Base-by-base conservation (phyloP, 2,113 vertebrate species). In the Theropithecus gelada region DNA sequence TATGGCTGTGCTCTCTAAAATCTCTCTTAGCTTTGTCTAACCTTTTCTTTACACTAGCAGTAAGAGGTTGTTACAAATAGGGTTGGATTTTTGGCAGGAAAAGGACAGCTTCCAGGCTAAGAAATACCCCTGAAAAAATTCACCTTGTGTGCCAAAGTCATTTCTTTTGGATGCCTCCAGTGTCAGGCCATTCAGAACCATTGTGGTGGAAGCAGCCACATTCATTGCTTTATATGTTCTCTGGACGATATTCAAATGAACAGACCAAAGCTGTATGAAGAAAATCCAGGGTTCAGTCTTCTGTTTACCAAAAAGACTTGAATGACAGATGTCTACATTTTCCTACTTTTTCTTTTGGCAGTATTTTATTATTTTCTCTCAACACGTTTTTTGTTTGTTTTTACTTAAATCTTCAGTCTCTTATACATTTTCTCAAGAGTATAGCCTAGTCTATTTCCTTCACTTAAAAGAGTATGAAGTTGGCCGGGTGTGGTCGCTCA, bases 381-480 rank as follows among this genome's bases (percentile, higher is more conserved):
- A 88, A 43, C 27, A 93, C 12, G 52, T 79, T 83, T 38, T 14
- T 55, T 64, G 61, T 30, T 64, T 64, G 61, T 87, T 75, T 5
- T 17, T 1, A 61, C 43, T 81, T 94, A 79, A 50, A 40, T 73
- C 22, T 88, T 90, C 90, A 95, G 72, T 81, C 8, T 40, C 75
- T 93, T 7, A 61, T 52, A 20, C 16, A 7, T 76, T 95, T 93
- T 83, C 76, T 81, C 9, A 80, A 95, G 27, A 50, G 87, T 43
- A 78, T 30, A 97, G 45, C 43, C 50, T 52, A 79, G 64, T 80
- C 88, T 96, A 64, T 94, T 94, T 97, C 85, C 50, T 96, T 96
- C 89, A 87, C 82, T 94, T 90, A 38, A 97, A 95, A 95, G 88
- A 84, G 13, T 85, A 45, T 5, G 43, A 70, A 75, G 27, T 32